Evolutionary conservation across 2,113 vertebrate species (phyloP).

Genomic region (Otus sunia): DNA sequence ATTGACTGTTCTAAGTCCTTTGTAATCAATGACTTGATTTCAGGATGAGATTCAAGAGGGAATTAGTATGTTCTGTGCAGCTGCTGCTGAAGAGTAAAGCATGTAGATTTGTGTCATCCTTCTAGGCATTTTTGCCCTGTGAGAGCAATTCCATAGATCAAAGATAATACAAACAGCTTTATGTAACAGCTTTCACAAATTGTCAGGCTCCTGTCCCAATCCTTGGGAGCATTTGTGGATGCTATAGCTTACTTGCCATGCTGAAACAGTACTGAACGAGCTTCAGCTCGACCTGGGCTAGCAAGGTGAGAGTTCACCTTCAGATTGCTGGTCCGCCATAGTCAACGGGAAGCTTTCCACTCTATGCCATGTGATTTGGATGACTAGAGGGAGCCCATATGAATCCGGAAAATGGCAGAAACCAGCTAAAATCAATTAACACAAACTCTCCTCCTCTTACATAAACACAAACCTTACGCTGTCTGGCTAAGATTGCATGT

Average conservation of each 20-base stretch:
- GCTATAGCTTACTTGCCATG: not conserved
- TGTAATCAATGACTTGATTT: not conserved
- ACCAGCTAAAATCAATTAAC: not conserved
- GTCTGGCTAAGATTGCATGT: not conserved
- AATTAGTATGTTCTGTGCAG: not conserved
- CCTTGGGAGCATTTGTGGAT: not conserved
- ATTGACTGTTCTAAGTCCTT: not conserved
- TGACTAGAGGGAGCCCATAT: not conserved
- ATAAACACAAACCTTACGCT: not conserved
- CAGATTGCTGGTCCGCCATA: not conserved
- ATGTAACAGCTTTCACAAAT: not conserved
- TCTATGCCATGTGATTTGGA: not conserved
- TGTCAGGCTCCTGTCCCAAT: not conserved
- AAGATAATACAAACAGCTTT: not conserved
- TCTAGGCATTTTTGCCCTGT: rapidly evolving
- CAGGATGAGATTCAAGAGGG: not conserved
- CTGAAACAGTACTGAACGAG: not conserved
- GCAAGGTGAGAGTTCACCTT: not conserved
- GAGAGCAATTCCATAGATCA: not conserved
- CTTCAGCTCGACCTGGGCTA: not conserved
- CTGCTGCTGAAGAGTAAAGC: not conserved
- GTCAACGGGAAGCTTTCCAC: not conserved
- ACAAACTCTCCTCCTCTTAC: not conserved
- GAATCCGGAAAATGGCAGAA: not conserved
- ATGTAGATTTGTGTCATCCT: not conserved